A percentile compares a stretch with the other conserved stretches of the same genome.
Evolutionary conservation across 2,797 vertebrate genomes (phyloP).

Genomic region (Pseudotriccus pelzelni): DNA sequence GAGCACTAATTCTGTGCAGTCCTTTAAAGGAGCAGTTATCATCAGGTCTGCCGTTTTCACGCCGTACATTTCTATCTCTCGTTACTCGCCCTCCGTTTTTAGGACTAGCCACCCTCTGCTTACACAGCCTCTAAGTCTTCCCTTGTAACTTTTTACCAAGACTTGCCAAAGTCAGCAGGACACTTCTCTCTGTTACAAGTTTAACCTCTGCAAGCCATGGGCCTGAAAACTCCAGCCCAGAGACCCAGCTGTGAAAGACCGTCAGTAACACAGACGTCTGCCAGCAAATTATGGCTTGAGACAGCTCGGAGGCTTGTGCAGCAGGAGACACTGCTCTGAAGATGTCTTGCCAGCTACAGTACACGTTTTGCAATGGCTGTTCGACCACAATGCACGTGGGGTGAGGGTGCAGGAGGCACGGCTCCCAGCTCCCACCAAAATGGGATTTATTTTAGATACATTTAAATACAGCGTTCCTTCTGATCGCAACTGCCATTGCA

Average conservation of each 20-base stretch:
- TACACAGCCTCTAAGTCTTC: not conserved
- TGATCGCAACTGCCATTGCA: not conserved
- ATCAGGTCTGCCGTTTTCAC: not conserved
- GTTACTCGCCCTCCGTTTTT: not conserved
- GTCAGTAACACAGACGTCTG: conserved; percentile 43
- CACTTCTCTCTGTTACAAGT: not conserved
- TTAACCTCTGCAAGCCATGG: not conserved
- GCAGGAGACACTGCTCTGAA: conserved; percentile 22
- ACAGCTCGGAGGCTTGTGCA: conserved; percentile 4
- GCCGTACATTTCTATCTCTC: not conserved
- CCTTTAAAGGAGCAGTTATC: not conserved
- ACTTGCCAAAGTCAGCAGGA: not conserved
- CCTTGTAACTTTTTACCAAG: not conserved
- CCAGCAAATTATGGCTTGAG: conserved; percentile 49
- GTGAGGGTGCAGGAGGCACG: not conserved
- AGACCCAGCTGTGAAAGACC: conserved; percentile 57
- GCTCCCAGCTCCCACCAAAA: not conserved
- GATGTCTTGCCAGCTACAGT: conserved; percentile 2
- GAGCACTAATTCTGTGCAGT: not conserved
- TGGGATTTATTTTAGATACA: not conserved
- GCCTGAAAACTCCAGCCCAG: conserved; percentile 11
- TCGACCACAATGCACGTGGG: not conserved
- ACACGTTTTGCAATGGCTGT: not conserved
- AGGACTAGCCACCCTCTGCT: not conserved
- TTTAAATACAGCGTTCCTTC: not conserved